Conservation (phyloP, 2,797 vertebrate species). For the Notoglanidium macrostoma region DNA sequence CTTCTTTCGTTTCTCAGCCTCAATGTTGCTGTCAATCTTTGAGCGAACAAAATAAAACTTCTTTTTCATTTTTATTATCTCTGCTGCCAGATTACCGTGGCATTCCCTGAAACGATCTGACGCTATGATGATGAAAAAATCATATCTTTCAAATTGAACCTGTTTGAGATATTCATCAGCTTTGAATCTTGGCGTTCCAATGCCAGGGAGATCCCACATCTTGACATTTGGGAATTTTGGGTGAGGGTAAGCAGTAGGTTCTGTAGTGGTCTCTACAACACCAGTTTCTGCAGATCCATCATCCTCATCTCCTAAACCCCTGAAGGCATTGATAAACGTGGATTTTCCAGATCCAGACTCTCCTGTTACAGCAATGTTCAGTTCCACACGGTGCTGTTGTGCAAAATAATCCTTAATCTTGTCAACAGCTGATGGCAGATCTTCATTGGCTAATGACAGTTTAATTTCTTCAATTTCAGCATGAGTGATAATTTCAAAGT, state of each 20-base stretch:
- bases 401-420: slow-evolving; percentile 51
- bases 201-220: slow-evolving; percentile 78
- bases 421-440: slow-evolving; percentile 42
- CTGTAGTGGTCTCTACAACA: slow-evolving; percentile 53
- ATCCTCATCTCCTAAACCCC: slow-evolving; percentile 53
- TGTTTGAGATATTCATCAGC: slow-evolving; percentile 70
- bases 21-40: slow-evolving; percentile 69
- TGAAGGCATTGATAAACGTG: slow-evolving; percentile 60
- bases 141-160: slow-evolving; percentile 69
- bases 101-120: slow-evolving; percentile 65
- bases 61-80: slow-evolving; percentile 68
- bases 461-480: slow-evolving; percentile 32
- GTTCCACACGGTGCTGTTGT: slow-evolving; percentile 47
- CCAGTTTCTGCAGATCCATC: slow-evolving; percentile 54
- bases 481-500: background rate
- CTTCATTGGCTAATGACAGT: slow-evolving; percentile 37
- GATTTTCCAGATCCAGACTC: slow-evolving; percentile 63
- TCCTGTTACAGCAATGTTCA: slow-evolving; percentile 59
- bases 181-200: slow-evolving; percentile 68
- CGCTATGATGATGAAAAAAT: slow-evolving; percentile 73
- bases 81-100: slow-evolving; percentile 65
- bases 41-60: slow-evolving; percentile 75
- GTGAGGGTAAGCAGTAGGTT: slow-evolving; percentile 60
- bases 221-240: slow-evolving; percentile 68
- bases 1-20: slow-evolving; percentile 62